These are phyloP conservation scores for Gymnobelideus leadbeateri DNA, from an alignment of 2,113 vertebrate species.

Conservation along the genomic window DNA sequence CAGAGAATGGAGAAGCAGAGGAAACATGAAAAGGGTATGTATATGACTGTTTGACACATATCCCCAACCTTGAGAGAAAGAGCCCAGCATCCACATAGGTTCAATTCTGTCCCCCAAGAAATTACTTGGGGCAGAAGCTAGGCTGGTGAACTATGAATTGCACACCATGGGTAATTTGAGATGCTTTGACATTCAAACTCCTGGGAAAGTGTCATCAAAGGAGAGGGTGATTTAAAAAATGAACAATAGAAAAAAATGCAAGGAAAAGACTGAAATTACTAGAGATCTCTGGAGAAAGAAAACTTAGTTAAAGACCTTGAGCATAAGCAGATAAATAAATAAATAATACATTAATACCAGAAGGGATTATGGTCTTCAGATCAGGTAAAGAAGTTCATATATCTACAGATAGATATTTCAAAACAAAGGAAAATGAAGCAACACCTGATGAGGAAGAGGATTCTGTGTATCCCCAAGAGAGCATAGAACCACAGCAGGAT, in stretches of 20 bases:
- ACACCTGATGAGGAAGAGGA: background rate
- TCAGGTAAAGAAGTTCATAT: background rate
- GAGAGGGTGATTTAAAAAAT: background rate
- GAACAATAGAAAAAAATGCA: background rate
- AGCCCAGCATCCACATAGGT: background rate
- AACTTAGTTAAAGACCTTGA: background rate
- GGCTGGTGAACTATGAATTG: background rate
- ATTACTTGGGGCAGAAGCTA: background rate
- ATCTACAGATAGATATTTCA: background rate
- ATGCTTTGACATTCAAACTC: background rate
- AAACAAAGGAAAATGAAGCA: background rate
- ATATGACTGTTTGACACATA: background rate
- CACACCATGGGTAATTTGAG: background rate
- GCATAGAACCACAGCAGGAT: background rate
- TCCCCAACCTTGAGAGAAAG: background rate
- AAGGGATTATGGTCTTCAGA: background rate
- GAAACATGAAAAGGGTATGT: background rate
- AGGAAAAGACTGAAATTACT: background rate
- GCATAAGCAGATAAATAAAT: background rate
- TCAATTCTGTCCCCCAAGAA: background rate
- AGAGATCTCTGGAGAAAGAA: background rate
- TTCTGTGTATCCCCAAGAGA: background rate
- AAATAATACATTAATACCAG: background rate
- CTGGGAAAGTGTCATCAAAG: background rate
- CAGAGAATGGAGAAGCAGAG: background rate